Percentiles rank a stretch among this genome's conserved stretches.
These are phyloP conservation scores for Rosalia funebris DNA, from an alignment of 2,888 invertebrate genomes.

Conservation along the genomic window DNA sequence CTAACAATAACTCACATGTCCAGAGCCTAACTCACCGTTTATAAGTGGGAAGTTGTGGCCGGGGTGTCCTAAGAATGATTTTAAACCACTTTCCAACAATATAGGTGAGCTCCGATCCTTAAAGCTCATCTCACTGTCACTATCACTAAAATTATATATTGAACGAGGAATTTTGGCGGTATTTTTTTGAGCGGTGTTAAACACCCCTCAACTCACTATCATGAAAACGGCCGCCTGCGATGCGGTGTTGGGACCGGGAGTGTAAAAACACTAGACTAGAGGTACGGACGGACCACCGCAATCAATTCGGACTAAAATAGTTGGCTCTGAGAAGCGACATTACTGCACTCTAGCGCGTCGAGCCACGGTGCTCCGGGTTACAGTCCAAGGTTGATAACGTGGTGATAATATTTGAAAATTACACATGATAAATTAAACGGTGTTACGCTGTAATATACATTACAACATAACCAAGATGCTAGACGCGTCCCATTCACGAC, in stretches of 20 bases:
- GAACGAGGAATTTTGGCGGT: slow-evolving; percentile 64
- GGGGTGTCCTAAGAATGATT: slow-evolving; percentile 86
- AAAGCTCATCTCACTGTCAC: slow-evolving; percentile 83
- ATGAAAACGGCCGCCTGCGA: slow-evolving; percentile 38
- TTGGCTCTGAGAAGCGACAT: slow-evolving; percentile 59
- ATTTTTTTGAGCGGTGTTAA: slow-evolving; percentile 48
- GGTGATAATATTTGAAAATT: slow-evolving; percentile 45
- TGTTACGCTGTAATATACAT: slow-evolving; percentile 50
- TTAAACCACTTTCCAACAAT: slow-evolving; percentile 87
- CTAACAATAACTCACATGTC: slow-evolving; percentile 37
- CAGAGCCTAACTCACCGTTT: slow-evolving; percentile 70
- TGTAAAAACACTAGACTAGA: slow-evolving; percentile 28
- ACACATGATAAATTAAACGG: slow-evolving; percentile 57
- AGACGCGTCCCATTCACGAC: slow-evolving; percentile 38
- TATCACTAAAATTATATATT: slow-evolving; percentile 63
- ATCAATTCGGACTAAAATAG: slow-evolving; percentile 64
- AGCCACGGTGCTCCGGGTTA: slow-evolving; percentile 55
- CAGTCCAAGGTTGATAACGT: slow-evolving; percentile 64
- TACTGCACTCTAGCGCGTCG: slow-evolving; percentile 60
- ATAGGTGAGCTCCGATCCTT: slow-evolving; percentile 87
- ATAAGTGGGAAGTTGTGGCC: slow-evolving; percentile 83
- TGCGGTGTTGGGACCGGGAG: slow-evolving; percentile 40
- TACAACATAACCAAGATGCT: slow-evolving; percentile 58
- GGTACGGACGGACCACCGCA: slow-evolving; percentile 51
- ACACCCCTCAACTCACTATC: slow-evolving; percentile 50